Conservation (phyloP, 1,140 invertebrate genomes). For the Drosophila insularis region DNA sequence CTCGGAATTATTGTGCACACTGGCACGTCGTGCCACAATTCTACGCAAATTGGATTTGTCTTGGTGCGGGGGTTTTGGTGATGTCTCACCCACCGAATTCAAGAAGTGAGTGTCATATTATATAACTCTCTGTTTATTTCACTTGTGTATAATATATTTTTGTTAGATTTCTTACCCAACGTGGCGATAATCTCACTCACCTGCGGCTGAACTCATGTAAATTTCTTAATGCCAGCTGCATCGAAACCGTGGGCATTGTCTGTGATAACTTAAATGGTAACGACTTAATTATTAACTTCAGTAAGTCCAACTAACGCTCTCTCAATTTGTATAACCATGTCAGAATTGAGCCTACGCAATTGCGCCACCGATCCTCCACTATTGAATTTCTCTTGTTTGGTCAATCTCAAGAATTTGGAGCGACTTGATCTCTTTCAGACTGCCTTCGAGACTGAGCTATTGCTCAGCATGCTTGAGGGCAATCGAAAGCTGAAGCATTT, state of each 20-base stretch:
- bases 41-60: constrained; percentile 91
- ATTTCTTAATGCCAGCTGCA: constrained; percentile 87
- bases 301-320: not conserved
- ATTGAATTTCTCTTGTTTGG: constrained; percentile 86
- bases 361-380: constrained; percentile 82
- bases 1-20: constrained; percentile 75
- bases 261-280: constrained; percentile 89
- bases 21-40: constrained; percentile 85
- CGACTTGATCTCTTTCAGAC: constrained; percentile 91
- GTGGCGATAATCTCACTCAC: constrained; percentile 87
- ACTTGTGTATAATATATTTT: not conserved
- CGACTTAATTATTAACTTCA: not conserved
- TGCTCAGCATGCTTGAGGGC: constrained; percentile 86
- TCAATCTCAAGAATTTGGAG: constrained; percentile 86
- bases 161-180: constrained; percentile 87
- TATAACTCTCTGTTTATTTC: not conserved
- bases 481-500: constrained; percentile 88
- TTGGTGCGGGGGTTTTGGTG: constrained; percentile 91
- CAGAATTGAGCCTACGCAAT: constrained; percentile 87
- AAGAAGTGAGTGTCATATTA: constrained; percentile 61
- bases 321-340: constrained; percentile 32
- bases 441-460: constrained; percentile 85
- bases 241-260: constrained; percentile 85
- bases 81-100: constrained; percentile 75
- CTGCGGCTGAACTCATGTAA: constrained; percentile 89